Conservation (phyloP, 2,113 vertebrate genomes). For the Eulemur rufifrons region DNA sequence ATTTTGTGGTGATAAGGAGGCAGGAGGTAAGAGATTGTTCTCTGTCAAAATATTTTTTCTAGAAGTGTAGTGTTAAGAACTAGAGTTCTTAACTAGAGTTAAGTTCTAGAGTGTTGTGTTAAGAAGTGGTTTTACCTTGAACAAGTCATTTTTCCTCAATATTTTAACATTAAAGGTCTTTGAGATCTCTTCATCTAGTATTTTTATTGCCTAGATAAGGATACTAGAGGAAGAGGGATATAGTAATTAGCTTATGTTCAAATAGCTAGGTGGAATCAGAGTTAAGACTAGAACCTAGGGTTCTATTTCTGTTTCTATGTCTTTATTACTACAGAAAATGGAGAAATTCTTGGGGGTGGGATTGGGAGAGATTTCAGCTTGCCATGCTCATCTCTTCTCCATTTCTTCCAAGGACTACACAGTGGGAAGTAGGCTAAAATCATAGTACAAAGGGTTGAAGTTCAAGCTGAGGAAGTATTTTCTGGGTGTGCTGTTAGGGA, state of each 20-base stretch:
- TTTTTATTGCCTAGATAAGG: neutral
- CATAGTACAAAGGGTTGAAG: neutral
- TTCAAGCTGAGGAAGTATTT: constrained; percentile 7
- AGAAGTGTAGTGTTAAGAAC: neutral
- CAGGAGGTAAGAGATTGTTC: neutral
- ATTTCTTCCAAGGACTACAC: neutral
- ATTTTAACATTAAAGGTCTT: neutral
- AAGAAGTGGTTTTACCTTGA: neutral
- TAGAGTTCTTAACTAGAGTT: too few species aligned
- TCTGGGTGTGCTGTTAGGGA: neutral
- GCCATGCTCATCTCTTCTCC: neutral
- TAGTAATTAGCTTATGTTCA: neutral
- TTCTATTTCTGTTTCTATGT: neutral
- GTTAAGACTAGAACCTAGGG: neutral
- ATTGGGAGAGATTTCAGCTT: neutral
- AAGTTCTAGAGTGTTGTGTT: neutral
- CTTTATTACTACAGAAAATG: neutral
- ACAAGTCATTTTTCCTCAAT: neutral
- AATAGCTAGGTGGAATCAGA: neutral
- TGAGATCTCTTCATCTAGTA: neutral
- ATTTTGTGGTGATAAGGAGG: neutral
- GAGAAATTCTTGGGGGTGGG: neutral
- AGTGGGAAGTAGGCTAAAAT: neutral
- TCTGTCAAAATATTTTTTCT: too few species aligned
- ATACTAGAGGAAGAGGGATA: neutral